A percentile compares a stretch with the other conserved stretches of the same genome.
Conservation (phyloP, 2,113 vertebrate species). For the Sturnus vulgaris region DNA sequence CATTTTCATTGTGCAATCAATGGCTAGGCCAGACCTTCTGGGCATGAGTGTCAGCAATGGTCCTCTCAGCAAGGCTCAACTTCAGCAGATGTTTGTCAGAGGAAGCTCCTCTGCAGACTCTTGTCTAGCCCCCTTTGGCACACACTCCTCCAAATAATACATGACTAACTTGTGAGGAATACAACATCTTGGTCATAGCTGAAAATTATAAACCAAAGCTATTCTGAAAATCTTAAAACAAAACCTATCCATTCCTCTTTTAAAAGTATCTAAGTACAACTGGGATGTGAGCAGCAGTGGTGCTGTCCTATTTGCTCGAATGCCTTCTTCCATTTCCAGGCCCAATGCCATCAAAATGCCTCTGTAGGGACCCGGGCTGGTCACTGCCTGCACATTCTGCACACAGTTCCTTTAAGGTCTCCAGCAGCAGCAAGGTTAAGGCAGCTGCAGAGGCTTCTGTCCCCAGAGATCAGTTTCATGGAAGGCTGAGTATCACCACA, state of each 20-base stretch:
- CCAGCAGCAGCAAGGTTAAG: conserved; percentile 52
- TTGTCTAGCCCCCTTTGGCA: neutral
- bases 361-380: fast-evolving
- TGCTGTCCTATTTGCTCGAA: neutral
- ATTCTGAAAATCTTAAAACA: neutral
- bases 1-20: neutral
- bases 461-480: conserved; percentile 70
- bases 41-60: neutral
- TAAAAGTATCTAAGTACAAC: neutral
- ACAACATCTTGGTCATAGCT: neutral
- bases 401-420: conserved; percentile 37
- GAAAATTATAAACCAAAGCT: neutral
- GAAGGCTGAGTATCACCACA: conserved; percentile 75
- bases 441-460: conserved; percentile 64
- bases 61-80: neutral
- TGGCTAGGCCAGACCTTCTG: neutral
- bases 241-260: neutral
- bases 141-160: neutral
- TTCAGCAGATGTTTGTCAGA: neutral
- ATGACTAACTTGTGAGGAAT: neutral
- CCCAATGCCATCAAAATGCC: fast-evolving
- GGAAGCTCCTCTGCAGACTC: neutral
- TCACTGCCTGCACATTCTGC: neutral
- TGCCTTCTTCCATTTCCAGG: neutral
- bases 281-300: neutral